Evolutionary conservation across 1,140 invertebrate genomes (phyloP).

Genomic region (Goniozus legneri): DNA sequence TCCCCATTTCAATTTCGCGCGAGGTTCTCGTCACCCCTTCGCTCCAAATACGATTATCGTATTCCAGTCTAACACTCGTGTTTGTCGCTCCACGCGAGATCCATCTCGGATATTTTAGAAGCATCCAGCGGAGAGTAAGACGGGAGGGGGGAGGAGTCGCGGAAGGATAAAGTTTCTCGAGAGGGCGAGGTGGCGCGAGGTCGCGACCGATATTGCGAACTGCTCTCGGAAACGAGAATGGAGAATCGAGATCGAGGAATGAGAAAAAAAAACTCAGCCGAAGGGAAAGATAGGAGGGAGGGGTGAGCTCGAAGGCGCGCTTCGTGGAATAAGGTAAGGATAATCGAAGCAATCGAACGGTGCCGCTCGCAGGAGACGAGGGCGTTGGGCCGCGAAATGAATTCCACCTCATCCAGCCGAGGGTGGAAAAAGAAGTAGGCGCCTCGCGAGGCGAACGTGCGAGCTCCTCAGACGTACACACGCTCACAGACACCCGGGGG

Average conservation of each 20-base stretch:
- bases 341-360: slow-evolving; percentile 48
- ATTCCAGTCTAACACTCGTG: no score
- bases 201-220: slow-evolving; percentile 11
- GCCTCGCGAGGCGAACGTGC: slow-evolving; percentile 3
- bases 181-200: slow-evolving; percentile 1
- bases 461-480: slow-evolving; percentile 1
- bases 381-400: slow-evolving; percentile 49
- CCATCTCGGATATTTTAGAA: no score
- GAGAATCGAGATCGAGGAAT: slow-evolving; percentile 16
- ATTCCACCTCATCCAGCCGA: slow-evolving; percentile 37
- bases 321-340: slow-evolving; percentile 39
- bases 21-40: no score
- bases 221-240: slow-evolving; percentile 17
- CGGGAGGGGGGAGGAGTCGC: background rate
- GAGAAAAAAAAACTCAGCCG: slow-evolving; percentile 8
- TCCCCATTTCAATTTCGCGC: no score
- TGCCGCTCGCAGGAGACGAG: slow-evolving; percentile 37
- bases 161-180: background rate
- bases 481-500: background rate
- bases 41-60: no score
- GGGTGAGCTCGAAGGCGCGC: slow-evolving; percentile 15
- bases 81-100: no score
- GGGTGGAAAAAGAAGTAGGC: slow-evolving; percentile 14
- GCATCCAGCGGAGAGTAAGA: background rate
- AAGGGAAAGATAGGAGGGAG: slow-evolving; percentile 2